Conservation (phyloP, 1,140 invertebrate species). For the Habropoda laboriosa region DNA sequence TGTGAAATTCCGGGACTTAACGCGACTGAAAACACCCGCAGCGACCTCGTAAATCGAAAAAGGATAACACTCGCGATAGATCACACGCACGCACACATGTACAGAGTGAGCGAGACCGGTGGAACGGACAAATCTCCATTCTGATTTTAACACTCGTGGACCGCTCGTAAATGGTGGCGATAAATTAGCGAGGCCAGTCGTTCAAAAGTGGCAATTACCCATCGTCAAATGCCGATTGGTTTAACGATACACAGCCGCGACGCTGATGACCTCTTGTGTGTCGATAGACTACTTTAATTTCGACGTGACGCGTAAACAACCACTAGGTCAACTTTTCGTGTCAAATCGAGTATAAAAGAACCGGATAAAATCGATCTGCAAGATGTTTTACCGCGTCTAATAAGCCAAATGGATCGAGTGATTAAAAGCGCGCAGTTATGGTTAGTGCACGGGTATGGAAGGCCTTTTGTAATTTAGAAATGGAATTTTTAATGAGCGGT, state of each 20-base stretch:
- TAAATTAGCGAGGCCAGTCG: constrained; percentile 28
- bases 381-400: background rate
- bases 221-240: constrained; percentile 39
- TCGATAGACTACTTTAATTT: constrained; percentile 51
- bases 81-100: background rate
- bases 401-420: background rate
- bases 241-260: constrained; percentile 25
- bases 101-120: background rate
- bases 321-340: background rate
- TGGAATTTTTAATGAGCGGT: background rate
- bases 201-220: constrained; percentile 35
- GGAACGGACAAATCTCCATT: constrained; percentile 40
- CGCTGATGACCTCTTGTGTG: background rate
- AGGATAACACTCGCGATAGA: background rate
- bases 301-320: background rate
- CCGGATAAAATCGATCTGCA: background rate
- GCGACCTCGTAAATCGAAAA: constrained; percentile 1
- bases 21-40: background rate
- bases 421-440: background rate
- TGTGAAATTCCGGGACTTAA: background rate
- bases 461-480: background rate
- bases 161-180: constrained; percentile 18
- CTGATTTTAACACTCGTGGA: constrained; percentile 35
- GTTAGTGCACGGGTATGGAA: too few species aligned
- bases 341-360: background rate